Evolutionary conservation across 2,888 invertebrate genomes (phyloP).

Genomic region (Prosapia bicincta): DNA sequence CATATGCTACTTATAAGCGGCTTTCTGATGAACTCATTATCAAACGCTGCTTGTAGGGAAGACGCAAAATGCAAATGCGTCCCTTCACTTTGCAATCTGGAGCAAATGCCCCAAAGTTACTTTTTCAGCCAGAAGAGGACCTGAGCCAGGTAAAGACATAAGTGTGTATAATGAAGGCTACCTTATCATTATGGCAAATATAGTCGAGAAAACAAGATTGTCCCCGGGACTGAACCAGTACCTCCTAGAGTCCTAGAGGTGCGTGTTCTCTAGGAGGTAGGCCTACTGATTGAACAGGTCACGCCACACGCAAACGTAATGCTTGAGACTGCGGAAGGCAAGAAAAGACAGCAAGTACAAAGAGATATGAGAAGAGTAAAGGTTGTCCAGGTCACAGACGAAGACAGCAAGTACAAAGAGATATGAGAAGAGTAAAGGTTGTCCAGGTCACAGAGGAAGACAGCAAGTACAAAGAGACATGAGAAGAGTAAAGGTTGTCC

Average conservation of each 20-base stretch:
- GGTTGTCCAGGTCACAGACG: constrained; percentile 2
- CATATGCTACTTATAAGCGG: constrained; percentile 5
- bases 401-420: constrained; percentile 6
- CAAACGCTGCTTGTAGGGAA: background rate
- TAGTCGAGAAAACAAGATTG: background rate
- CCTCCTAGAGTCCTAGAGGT: too few relatives aligned
- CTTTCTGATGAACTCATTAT: constrained; percentile 3
- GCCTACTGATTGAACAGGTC: too few relatives aligned
- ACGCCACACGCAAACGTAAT: background rate
- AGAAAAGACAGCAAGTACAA: constrained; percentile 7
- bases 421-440: background rate
- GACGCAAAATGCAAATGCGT: constrained; percentile 5
- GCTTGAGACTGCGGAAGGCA: background rate
- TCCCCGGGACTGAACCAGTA: background rate
- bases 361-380: constrained; percentile 1
- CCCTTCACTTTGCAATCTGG: constrained; percentile 12
- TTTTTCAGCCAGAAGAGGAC: background rate
- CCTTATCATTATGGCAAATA: background rate
- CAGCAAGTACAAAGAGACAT: constrained; percentile 8
- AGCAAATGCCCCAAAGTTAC: constrained; percentile 10
- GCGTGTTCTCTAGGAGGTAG: too few relatives aligned
- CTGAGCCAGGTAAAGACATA: background rate
- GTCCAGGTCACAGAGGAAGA: constrained; percentile 7
- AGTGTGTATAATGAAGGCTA: constrained; percentile 2
- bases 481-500: background rate